Base-by-base conservation (phyloP, 2,888 invertebrate genomes). In the Podabrus alpinus region DNA sequence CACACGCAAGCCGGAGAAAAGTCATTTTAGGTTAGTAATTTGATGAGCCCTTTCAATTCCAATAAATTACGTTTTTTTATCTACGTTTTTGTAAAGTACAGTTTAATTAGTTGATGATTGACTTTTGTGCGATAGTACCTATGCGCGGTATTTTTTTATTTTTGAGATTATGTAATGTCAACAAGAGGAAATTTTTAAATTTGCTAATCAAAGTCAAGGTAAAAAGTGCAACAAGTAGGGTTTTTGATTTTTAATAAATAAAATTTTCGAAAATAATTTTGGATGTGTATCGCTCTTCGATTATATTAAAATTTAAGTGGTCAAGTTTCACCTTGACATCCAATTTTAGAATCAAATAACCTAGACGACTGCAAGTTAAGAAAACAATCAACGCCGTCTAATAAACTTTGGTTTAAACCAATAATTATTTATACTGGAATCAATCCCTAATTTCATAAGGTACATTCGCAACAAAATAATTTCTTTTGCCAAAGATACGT, bases 1-100 rank as follows among this genome's bases (percentile, higher is more conserved):
- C 99, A 10, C 99, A 99, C 87, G 98, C 98, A 7, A 94, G 94
- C 75, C 92, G 99, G 77, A 91, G 99, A 77, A 97, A 96, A 89
- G 91, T 96, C 82, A 99, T 99, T 86, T 90, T 99, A 85, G 94
- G 96, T 96, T 90, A 89, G 89, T 81, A 64, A 17, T 9, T 15
- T 2, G 15, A 19, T 69, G 60, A 73, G 17, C 60, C 19, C 24
- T 2, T n/a, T 4, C 1, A 45, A 45, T 45, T 29, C 4, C 3
- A 59, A 15, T 19, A 59, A 59, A 59, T 62, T 64, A 15, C 17
- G 24, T 15, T 24, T n/a, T 61, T 64, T 64, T 45, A 45, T 45
- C 7, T 2, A n/a, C 45, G 45, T 45, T 45, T 45, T n/a, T 45
- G n/a, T n/a, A n/a, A n/a, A 45, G 4, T 29, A 13, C 4, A 1